Percentiles rank a stretch among this genome's conserved stretches.
These are phyloP conservation scores for Sylvicapra grimmia DNA, from an alignment of 2,113 vertebrate genomes.

Conservation along the genomic window DNA sequence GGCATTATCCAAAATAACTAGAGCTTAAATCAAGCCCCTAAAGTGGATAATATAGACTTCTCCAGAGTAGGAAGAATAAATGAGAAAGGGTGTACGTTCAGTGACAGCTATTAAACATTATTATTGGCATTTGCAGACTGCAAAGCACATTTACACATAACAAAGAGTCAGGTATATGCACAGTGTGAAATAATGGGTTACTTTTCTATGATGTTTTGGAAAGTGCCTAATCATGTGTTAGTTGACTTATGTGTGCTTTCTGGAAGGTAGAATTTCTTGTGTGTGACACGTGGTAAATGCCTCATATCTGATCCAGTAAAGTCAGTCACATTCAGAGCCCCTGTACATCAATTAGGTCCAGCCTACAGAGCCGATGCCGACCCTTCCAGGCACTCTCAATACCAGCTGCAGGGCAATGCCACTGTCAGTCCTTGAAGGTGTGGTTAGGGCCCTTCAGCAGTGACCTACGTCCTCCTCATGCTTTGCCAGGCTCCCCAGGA, in stretches of 20 bases:
- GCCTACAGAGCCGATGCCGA: not conserved
- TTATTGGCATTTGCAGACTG: not conserved
- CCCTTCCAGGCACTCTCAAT: too few relatives aligned
- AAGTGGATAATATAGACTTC: not conserved
- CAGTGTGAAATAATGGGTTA: not conserved
- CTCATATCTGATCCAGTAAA: not conserved
- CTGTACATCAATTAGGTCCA: not conserved
- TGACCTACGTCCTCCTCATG: not conserved
- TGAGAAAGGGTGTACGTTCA: not conserved
- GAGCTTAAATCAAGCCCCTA: not conserved
- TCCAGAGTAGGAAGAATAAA: not conserved
- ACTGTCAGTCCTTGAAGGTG: not conserved
- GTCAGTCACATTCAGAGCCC: not conserved
- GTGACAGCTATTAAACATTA: not conserved
- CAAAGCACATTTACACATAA: not conserved
- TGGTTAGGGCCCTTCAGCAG: not conserved
- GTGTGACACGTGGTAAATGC: fast-evolving
- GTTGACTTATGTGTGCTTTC: not conserved
- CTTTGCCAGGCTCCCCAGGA: not conserved
- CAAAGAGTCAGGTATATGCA: not conserved
- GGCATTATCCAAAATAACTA: not conserved
- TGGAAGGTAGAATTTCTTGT: not conserved
- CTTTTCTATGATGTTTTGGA: not conserved
- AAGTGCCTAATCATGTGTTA: not conserved
- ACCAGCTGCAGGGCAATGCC: not conserved